Base-by-base conservation (phyloP, 2,113 vertebrate species). In the Smithornis capensis region DNA sequence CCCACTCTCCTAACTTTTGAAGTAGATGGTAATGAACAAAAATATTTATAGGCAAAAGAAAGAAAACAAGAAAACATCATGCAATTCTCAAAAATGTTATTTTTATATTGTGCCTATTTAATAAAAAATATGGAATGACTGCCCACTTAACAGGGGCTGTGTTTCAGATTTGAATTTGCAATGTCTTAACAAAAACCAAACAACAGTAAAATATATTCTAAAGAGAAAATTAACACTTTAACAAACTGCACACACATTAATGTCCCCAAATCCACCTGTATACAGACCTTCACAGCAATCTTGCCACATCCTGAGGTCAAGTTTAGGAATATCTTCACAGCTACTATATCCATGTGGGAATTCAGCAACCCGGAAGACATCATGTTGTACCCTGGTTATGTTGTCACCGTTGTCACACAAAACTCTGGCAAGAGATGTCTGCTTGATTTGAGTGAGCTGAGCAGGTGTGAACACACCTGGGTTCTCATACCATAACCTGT, bases 401-500 rank as follows among this genome's bases (percentile, higher is more conserved):
- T 99, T 99, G 98, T 99, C 99, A 0, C 98, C 97, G 15, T 99
- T 99, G 97, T 99, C 99, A 14, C 99, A 99, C 52, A 99, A 94
- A 92, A 99, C 98, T 82, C 99, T 97, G 37, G 99, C 98, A 91
- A 99, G 98, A 50, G 99, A 99, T 1, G 98, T 97, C 96, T 99
- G 99, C 94, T 98, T 99, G 96, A 99, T 95, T 97, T 99, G 99
- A 6, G 99, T 99, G 94, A 99, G 98, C 97, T 99, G 99, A 76
- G 99, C 98, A 1, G 99, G 99, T 2, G 97, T 98, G 95, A 99
- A 99, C 77, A 99, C 98, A 24, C 99, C 99, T 0, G 99, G 98
- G 96, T 99, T 99, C 94, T 99, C 99, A 74, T 99, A 99, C 99
- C 99, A 99, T 93, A 99, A 98, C 98, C 99, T 99, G 96, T 83